Evolutionary conservation across 1,140 invertebrate genomes (phyloP).

Genomic region (Sitodiplosis mosellana): DNA sequence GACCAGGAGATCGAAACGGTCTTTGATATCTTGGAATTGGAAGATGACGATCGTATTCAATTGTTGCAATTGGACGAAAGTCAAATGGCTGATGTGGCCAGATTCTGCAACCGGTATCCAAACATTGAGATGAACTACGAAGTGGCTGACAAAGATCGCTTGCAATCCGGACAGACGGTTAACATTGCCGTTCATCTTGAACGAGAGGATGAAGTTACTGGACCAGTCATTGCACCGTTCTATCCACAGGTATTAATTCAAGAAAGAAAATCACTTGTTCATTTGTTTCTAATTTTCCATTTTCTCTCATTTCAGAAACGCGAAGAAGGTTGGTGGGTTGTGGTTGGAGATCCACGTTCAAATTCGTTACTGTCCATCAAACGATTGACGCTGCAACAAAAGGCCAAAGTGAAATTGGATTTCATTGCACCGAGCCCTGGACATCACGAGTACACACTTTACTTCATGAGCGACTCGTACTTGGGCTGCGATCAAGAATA

Average conservation of each 20-base stretch:
- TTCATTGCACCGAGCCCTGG: constrained; percentile 80
- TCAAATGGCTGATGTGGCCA: constrained; percentile 92
- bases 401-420: constrained; percentile 85
- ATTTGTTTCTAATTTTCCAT: constrained; percentile 3
- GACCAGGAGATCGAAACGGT: constrained; percentile 90
- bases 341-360: constrained; percentile 87
- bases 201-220: constrained; percentile 90
- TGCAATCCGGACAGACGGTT: constrained; percentile 63
- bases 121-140: constrained; percentile 96
- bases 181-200: constrained; percentile 84
- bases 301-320: constrained; percentile 50
- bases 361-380: constrained; percentile 96
- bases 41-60: constrained; percentile 79
- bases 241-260: constrained; percentile 64
- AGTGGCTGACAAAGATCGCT: constrained; percentile 62
- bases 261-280: too few species aligned
- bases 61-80: constrained; percentile 65
- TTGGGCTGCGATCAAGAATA: constrained; percentile 97
- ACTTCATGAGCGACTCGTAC: constrained; percentile 98
- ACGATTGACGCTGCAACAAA: constrained; percentile 79
- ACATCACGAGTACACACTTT: constrained; percentile 81
- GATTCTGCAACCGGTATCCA: constrained; percentile 97
- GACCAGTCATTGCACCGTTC: constrained; percentile 92
- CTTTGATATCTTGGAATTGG: constrained; percentile 97
- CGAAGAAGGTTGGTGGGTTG: constrained; percentile 99